Conservation (phyloP, 2,113 vertebrate genomes). For the Hylia prasina region DNA sequence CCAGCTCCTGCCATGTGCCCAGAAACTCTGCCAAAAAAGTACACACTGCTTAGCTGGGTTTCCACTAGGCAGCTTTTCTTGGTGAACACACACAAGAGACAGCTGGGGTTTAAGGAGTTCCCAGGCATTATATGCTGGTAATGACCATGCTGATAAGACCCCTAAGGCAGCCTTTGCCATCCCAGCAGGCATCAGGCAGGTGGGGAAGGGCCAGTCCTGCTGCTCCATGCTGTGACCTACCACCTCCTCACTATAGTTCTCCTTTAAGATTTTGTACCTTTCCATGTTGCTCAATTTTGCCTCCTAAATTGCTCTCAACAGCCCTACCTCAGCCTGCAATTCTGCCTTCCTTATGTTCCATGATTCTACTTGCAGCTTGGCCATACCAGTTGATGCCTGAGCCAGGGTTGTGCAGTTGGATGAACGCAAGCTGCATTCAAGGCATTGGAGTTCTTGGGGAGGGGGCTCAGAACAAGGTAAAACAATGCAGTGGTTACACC, state of each 20-base stretch:
- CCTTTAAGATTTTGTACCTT: background rate
- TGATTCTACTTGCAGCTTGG: fast-evolving
- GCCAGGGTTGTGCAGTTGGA: fast-evolving
- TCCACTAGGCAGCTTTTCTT: background rate
- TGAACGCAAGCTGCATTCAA: fast-evolving
- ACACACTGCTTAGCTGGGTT: background rate
- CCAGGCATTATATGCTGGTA: background rate
- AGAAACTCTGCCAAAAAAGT: background rate
- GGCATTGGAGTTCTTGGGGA: fast-evolving
- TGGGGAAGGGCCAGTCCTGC: background rate
- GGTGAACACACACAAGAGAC: background rate
- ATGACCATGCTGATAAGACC: background rate
- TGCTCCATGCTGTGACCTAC: background rate
- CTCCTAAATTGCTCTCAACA: background rate
- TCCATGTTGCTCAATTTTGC: background rate
- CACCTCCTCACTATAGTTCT: background rate
- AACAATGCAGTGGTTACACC: background rate
- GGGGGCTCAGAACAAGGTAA: background rate
- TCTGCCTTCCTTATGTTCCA: background rate
- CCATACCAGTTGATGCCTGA: fast-evolving
- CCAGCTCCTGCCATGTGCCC: background rate
- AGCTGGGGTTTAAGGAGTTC: background rate
- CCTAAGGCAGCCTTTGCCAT: background rate
- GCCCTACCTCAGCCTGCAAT: fast-evolving
- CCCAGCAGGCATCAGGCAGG: background rate